phyloP scores from a whole-genome alignment of 2,797 vertebrate genomes.

The Orientallactaga sibirica region DNA sequence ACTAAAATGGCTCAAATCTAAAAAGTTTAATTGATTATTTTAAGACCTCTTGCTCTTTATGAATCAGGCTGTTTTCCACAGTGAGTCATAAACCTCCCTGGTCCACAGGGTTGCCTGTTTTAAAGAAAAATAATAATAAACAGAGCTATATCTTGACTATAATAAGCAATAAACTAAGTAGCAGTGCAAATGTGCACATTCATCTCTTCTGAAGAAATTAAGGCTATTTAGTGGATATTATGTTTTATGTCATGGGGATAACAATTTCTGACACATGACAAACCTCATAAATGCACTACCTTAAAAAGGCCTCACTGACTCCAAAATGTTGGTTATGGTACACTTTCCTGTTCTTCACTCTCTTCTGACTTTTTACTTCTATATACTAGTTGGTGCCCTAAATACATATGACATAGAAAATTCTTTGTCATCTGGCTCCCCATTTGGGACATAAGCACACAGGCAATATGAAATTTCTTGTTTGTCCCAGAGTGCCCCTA shows the following conservation, averaged over 20 bases:
- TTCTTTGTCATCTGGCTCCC: not conserved
- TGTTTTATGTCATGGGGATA: not conserved
- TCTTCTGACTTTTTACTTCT: not conserved
- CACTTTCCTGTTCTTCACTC: not conserved
- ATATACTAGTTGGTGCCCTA: not conserved
- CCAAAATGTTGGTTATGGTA: not conserved
- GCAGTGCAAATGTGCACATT: not conserved
- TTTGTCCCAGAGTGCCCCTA: not conserved
- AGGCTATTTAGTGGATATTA: not conserved
- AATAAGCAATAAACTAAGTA: not conserved
- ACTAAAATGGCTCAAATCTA: constrained; percentile 32
- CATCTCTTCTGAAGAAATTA: not conserved
- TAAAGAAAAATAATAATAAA: not conserved
- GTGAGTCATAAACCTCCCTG: not conserved
- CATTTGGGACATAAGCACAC: not conserved
- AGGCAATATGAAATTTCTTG: not conserved
- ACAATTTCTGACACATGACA: not conserved
- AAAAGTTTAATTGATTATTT: constrained; percentile 12
- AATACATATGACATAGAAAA: not conserved
- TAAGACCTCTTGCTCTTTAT: constrained; percentile 59
- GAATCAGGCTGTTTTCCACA: not conserved
- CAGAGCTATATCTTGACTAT: not conserved
- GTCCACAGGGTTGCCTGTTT: not conserved
- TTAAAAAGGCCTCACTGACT: not conserved
- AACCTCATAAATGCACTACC: not conserved